Percentiles rank a stretch among this genome's conserved stretches.
These are phyloP conservation scores for Pemphredon lugubris DNA, from an alignment of 2,888 invertebrate species.

Conservation along the genomic window DNA sequence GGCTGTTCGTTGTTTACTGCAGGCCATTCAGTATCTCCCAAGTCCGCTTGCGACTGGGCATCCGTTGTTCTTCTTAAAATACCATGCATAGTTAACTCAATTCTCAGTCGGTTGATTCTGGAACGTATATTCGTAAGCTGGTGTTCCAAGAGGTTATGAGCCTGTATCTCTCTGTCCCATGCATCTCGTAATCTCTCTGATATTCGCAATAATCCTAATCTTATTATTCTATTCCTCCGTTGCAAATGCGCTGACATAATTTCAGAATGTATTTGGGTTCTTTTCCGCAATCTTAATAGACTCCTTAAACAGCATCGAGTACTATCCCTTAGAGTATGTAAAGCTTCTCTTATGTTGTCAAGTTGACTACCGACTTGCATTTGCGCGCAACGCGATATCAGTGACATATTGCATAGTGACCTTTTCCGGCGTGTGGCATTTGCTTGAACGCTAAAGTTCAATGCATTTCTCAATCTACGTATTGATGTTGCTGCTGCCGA, in stretches of 20 bases:
- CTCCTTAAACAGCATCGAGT: conserved; percentile 56
- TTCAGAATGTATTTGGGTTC: conserved; percentile 49
- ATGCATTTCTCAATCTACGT: conserved; percentile 57
- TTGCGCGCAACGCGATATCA: conserved; percentile 50
- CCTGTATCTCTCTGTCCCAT: conserved; percentile 62
- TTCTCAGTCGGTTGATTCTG: conserved; percentile 54
- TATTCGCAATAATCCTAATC: too few species aligned
- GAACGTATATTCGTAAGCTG: conserved; percentile 59
- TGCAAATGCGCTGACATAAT: not conserved
- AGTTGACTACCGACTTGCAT: conserved; percentile 45
- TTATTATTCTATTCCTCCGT: too few species aligned
- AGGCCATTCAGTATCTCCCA: conserved; percentile 15
- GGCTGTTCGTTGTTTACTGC: conserved; percentile 28
- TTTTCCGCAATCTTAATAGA: conserved; percentile 54
- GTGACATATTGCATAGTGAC: too few species aligned
- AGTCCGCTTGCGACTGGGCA: conserved; percentile 19
- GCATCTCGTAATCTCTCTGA: conserved; percentile 52
- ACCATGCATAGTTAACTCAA: conserved; percentile 48
- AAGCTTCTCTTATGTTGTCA: conserved; percentile 49
- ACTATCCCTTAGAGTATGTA: conserved; percentile 56
- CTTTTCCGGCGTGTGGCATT: conserved; percentile 54
- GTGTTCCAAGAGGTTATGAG: too few species aligned
- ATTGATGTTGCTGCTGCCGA: conserved; percentile 48
- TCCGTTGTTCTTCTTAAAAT: conserved; percentile 27
- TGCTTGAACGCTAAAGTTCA: conserved; percentile 55